Evolutionary conservation across 2,797 vertebrate genomes (phyloP).

Genomic region (Tympanoctomys barrerae): DNA sequence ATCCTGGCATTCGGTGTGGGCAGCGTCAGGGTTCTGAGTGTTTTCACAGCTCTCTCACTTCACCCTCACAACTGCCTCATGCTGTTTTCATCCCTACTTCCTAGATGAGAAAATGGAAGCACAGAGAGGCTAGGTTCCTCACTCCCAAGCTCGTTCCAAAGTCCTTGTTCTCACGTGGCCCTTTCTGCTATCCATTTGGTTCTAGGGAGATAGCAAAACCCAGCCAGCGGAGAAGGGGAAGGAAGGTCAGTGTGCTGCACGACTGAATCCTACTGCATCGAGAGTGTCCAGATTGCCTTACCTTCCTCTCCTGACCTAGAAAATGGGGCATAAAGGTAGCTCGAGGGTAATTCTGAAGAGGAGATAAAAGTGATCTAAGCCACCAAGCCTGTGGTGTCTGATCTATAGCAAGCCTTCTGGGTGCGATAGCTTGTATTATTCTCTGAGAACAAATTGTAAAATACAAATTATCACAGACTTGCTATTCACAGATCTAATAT

Average conservation of each 20-base stretch:
- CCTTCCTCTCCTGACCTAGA: not conserved
- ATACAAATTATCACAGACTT: not conserved
- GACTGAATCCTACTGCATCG: not conserved
- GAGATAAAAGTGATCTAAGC: too few relatives aligned
- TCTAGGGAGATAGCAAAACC: not conserved
- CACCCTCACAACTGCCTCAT: not conserved
- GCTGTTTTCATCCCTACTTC: not conserved
- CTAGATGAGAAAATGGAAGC: not conserved
- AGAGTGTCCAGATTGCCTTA: not conserved
- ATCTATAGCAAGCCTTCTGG: not conserved
- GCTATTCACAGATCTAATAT: not conserved
- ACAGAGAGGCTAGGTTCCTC: not conserved
- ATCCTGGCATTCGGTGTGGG: rapidly evolving
- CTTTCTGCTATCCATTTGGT: rapidly evolving
- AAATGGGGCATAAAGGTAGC: not conserved
- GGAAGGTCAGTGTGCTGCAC: not conserved
- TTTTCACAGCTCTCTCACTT: not conserved
- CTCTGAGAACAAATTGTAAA: not conserved
- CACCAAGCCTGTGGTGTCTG: not conserved
- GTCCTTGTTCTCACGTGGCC: not conserved
- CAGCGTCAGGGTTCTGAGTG: not conserved
- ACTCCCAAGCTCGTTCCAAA: not conserved
- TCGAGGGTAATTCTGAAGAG: not conserved
- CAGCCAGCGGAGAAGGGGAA: not conserved
- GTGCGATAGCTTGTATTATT: not conserved